phyloP scores from a whole-genome alignment of 2,797 vertebrate genomes.

The Hyperoplus lanceolatus region DNA sequence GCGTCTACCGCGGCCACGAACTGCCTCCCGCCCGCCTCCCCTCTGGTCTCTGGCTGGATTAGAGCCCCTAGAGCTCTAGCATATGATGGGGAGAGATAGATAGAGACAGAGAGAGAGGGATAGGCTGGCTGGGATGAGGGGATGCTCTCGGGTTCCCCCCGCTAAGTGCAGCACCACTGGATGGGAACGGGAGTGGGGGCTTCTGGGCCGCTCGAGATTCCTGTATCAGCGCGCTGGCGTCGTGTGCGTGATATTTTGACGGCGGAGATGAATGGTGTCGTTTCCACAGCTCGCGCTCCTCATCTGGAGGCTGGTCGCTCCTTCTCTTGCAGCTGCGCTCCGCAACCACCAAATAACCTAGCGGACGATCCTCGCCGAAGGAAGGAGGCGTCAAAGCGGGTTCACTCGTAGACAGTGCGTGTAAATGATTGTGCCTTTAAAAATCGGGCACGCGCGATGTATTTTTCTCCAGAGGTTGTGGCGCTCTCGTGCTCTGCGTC shows the following conservation, averaged over 20 bases:
- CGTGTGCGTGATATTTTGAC: conserved; percentile 40
- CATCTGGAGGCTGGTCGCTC: conserved; percentile 24
- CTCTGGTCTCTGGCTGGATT: conserved; percentile 45
- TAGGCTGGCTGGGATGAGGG: conserved; percentile 50
- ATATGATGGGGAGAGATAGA: conserved; percentile 43
- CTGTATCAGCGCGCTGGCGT: conserved; percentile 36
- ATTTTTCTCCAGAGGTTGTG: conserved; percentile 46
- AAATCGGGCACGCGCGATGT: conserved; percentile 54
- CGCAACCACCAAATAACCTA: not conserved
- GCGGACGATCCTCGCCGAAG: not conserved
- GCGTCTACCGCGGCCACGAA: conserved; percentile 65
- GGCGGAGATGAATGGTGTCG: conserved; percentile 24
- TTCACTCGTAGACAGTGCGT: conserved; percentile 27
- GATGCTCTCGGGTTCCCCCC: conserved; percentile 70
- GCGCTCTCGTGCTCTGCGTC: conserved; percentile 65
- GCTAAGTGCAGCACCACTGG: conserved; percentile 39
- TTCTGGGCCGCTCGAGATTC: conserved; percentile 40
- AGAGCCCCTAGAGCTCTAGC: conserved; percentile 57
- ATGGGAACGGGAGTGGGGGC: conserved; percentile 17
- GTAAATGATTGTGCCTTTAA: conserved; percentile 41
- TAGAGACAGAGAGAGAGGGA: conserved; percentile 10
- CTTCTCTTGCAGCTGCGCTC: conserved; percentile 33
- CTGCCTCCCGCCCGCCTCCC: conserved; percentile 53
- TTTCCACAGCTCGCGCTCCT: conserved; percentile 42
- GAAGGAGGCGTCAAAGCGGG: conserved; percentile 20